phyloP scores from a whole-genome alignment of 2,888 invertebrate genomes.

The Xanthia togata region DNA sequence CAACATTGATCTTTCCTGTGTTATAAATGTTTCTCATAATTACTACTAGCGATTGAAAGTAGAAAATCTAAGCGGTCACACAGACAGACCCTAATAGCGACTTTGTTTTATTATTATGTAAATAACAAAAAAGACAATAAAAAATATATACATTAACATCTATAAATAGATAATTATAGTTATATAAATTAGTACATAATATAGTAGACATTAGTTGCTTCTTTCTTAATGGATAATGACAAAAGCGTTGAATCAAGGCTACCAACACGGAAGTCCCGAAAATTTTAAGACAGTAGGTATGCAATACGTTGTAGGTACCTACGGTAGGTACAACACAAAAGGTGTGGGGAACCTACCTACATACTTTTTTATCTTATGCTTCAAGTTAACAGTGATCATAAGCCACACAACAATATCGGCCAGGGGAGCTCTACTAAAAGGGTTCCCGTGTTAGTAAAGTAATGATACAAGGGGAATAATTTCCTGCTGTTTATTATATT shows the following conservation, averaged over 20 bases:
- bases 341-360: background rate
- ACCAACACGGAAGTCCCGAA: background rate
- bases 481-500: constrained; percentile 41
- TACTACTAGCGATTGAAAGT: background rate
- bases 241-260: background rate
- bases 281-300: background rate
- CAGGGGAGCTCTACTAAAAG: constrained; percentile 59
- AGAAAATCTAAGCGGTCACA: background rate
- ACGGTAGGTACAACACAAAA: no score
- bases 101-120: background rate
- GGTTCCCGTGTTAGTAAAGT: constrained; percentile 62
- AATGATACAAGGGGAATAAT: constrained; percentile 53
- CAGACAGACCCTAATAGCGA: no score
- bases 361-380: constrained; percentile 1
- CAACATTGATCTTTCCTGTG: background rate
- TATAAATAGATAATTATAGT: no score
- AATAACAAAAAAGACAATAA: no score
- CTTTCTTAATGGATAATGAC: background rate
- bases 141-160: no score
- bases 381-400: constrained; percentile 58
- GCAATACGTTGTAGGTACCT: no score
- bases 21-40: background rate
- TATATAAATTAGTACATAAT: background rate
- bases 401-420: constrained; percentile 44
- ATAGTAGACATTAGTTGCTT: background rate